phyloP scores from a whole-genome alignment of 2,797 vertebrate genomes.

The Tapera naevia region DNA sequence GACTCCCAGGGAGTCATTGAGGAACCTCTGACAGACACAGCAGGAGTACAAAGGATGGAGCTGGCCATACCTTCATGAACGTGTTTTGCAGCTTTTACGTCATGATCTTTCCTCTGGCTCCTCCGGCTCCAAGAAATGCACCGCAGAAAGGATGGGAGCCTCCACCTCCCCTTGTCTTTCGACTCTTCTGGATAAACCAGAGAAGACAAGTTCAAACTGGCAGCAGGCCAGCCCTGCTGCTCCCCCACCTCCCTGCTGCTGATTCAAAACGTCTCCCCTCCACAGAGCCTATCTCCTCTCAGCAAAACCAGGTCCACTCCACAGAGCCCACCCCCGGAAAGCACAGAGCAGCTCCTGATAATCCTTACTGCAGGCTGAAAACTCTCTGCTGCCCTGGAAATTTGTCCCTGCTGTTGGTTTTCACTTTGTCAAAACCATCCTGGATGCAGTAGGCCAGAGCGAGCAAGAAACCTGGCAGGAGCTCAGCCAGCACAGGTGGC shows the following conservation, averaged over 20 bases:
- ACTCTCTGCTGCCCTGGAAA: background rate
- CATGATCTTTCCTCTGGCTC: background rate
- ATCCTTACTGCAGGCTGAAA: background rate
- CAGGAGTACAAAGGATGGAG: background rate
- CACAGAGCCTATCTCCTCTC: fast-evolving
- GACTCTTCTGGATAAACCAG: slow-evolving; percentile 22
- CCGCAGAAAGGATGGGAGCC: slow-evolving; percentile 33
- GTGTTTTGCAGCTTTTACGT: background rate
- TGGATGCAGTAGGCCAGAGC: background rate
- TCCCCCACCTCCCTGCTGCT: background rate
- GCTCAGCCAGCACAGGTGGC: background rate
- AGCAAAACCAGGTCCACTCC: background rate
- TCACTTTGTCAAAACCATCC: background rate
- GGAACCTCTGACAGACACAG: background rate
- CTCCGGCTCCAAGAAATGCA: slow-evolving; percentile 57
- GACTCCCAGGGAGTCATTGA: background rate
- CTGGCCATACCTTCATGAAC: slow-evolving; percentile 19
- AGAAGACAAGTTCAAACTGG: background rate
- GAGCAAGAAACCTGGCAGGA: background rate
- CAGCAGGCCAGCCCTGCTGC: background rate
- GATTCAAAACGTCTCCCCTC: background rate
- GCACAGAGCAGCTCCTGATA: background rate
- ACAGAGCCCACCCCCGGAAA: background rate
- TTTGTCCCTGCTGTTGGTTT: background rate
- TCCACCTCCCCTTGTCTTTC: slow-evolving; percentile 7